These are phyloP conservation scores for Drosophila arizonae DNA, from an alignment of 1,140 invertebrate species.

Conservation along the genomic window DNA sequence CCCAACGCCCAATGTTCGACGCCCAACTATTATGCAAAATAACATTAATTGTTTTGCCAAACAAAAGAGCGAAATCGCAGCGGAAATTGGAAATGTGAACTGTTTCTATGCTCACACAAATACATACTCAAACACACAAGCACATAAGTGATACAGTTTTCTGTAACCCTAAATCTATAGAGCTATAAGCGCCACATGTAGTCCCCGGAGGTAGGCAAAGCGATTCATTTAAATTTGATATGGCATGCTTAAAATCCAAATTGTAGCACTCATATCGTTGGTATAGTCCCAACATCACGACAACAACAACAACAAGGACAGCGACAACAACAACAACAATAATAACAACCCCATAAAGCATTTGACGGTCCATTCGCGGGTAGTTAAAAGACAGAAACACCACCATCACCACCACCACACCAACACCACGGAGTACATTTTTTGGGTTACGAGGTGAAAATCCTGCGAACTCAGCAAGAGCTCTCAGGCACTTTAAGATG, in stretches of 20 bases:
- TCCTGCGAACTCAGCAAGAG: conserved; percentile 32
- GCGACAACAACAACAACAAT: conserved; percentile 9
- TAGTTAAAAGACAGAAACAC: conserved; percentile 45
- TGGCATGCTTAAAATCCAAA: conserved; percentile 63
- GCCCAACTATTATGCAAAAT: conserved; percentile 72
- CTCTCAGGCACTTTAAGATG: conserved; percentile 59
- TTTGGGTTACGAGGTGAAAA: conserved; percentile 77
- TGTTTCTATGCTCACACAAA: neutral
- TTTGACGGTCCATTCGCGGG: conserved; percentile 48
- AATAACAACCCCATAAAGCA: conserved; percentile 67
- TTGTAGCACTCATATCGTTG: conserved; percentile 30
- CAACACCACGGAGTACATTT: conserved; percentile 42
- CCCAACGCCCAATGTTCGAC: neutral
- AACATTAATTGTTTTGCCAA: conserved; percentile 79
- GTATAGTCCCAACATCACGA: conserved; percentile 55
- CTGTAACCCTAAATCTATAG: conserved; percentile 66
- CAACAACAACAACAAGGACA: conserved; percentile 1
- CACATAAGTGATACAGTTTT: conserved; percentile 57
- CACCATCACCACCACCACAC: conserved; percentile 41
- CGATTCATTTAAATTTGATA: conserved; percentile 80
- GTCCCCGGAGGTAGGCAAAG: conserved; percentile 50
- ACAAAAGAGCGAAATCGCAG: conserved; percentile 60
- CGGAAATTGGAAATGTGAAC: conserved; percentile 51
- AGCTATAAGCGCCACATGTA: conserved; percentile 51
- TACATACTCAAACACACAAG: neutral